A percentile compares a stretch with the other conserved stretches of the same genome.
phyloP scores from a whole-genome alignment of 2,113 vertebrate species.

The Nanorana parkeri region DNA sequence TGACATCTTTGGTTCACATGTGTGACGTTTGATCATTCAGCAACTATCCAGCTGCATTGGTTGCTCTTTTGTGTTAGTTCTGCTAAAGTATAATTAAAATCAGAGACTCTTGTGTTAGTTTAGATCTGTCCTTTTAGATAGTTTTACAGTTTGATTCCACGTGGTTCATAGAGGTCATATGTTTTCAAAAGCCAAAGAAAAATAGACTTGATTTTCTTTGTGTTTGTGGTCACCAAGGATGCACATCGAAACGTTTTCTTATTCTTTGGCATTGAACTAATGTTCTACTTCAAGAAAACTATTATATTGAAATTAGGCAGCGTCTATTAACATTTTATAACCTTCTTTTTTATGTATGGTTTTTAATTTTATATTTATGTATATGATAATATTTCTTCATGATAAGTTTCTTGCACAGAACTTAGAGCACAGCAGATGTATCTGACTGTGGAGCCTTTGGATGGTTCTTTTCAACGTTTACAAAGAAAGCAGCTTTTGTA shows the following conservation, averaged over 20 bases:
- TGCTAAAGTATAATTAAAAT: constrained; percentile 47
- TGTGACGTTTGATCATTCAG: constrained; percentile 11
- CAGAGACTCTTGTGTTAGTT: constrained; percentile 28
- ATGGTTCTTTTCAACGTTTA: too few relatives aligned
- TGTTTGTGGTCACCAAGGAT: not conserved
- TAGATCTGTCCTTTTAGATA: not conserved
- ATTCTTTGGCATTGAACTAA: too few relatives aligned
- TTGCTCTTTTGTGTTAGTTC: not conserved
- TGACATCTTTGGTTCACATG: not conserved
- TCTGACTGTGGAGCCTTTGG: too few relatives aligned
- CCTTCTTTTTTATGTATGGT: too few relatives aligned
- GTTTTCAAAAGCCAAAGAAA: not conserved
- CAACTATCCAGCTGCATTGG: constrained; percentile 27
- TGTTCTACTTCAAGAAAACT: too few relatives aligned
- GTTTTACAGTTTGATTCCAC: not conserved
- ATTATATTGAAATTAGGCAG: too few relatives aligned
- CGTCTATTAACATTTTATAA: too few relatives aligned
- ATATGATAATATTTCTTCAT: too few relatives aligned
- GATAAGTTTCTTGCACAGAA: too few relatives aligned
- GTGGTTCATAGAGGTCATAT: not conserved
- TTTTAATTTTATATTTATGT: too few relatives aligned
- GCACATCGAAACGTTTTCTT: not conserved
- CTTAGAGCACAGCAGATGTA: too few relatives aligned
- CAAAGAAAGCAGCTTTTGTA: too few relatives aligned
- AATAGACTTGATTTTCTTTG: constrained; percentile 14